Conservation (phyloP, 2,113 vertebrate genomes). For the Mesembrinibis cayennensis region DNA sequence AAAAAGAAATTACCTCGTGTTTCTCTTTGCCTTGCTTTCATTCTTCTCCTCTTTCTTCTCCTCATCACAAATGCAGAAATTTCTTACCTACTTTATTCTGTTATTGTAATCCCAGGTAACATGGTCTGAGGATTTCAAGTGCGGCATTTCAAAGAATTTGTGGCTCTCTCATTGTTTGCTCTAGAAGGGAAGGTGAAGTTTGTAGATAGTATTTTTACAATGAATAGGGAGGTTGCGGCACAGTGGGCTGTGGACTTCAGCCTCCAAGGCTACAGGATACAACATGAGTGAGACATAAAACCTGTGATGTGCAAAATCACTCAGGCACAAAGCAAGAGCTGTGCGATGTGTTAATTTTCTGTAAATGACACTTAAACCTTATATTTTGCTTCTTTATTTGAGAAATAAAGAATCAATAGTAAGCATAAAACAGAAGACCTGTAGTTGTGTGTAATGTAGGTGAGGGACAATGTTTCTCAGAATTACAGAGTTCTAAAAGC, state of each 20-base stretch:
- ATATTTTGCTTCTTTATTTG: not conserved
- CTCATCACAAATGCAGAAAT: not conserved
- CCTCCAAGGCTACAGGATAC: not conserved
- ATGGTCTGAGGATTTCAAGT: not conserved
- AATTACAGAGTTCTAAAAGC: not conserved
- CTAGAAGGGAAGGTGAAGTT: not conserved
- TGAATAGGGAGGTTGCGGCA: not conserved
- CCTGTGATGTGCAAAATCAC: not conserved
- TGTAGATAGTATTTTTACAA: not conserved
- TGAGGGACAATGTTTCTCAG: not conserved
- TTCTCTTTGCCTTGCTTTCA: not conserved
- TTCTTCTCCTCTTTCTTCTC: not conserved
- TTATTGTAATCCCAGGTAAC: not conserved
- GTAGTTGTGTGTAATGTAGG: not conserved
- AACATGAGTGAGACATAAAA: not conserved
- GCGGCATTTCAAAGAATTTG: not conserved
- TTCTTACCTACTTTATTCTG: not conserved
- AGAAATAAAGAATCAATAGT: not conserved
- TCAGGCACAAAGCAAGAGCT: not conserved
- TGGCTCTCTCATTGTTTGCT: not conserved
- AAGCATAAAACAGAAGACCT: not conserved
- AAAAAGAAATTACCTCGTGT: not conserved
- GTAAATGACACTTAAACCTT: not conserved
- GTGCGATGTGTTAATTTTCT: not conserved
- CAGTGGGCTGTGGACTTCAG: not conserved